Conservation (phyloP, 1,140 invertebrate genomes). For the Lamellibrachia luymesi region DNA sequence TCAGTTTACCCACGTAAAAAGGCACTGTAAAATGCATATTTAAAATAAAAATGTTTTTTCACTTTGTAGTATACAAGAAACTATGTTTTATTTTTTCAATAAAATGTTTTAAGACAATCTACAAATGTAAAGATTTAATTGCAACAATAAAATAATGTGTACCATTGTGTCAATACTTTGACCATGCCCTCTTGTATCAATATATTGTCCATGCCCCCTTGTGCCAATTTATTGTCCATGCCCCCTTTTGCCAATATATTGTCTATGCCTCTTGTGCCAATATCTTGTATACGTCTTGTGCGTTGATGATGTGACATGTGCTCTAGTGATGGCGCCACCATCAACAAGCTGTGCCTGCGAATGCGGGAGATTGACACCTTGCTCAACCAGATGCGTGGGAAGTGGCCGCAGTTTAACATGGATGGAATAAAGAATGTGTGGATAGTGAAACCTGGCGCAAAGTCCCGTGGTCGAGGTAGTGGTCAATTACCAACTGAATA, state of each 20-base stretch:
- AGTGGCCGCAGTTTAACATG: slow-evolving; percentile 57
- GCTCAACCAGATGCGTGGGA: slow-evolving; percentile 50
- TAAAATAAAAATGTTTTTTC: not conserved
- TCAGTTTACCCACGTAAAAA: not conserved
- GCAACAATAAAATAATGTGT: no score
- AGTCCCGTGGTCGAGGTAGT: slow-evolving; percentile 75
- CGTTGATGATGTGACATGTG: not conserved
- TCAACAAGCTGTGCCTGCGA: slow-evolving; percentile 31
- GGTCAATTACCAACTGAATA: no score
- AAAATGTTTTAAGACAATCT: not conserved
- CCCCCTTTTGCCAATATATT: not conserved
- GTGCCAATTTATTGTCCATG: not conserved
- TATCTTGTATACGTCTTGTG: not conserved
- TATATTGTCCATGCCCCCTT: no score
- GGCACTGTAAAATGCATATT: not conserved
- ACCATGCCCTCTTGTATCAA: no score
- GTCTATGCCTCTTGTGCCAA: not conserved
- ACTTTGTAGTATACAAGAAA: no score
- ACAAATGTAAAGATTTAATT: no score
- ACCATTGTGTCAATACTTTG: no score
- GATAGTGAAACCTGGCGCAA: slow-evolving; percentile 94
- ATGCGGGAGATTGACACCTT: slow-evolving; percentile 23
- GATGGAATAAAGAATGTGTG: slow-evolving; percentile 86
- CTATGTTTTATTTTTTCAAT: not conserved
- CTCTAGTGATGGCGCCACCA: slow-evolving; percentile 45